A percentile compares a stretch with the other conserved stretches of the same genome.
phyloP scores from a whole-genome alignment of 2,888 invertebrate species.

The Cryptophagus acutangulus region DNA sequence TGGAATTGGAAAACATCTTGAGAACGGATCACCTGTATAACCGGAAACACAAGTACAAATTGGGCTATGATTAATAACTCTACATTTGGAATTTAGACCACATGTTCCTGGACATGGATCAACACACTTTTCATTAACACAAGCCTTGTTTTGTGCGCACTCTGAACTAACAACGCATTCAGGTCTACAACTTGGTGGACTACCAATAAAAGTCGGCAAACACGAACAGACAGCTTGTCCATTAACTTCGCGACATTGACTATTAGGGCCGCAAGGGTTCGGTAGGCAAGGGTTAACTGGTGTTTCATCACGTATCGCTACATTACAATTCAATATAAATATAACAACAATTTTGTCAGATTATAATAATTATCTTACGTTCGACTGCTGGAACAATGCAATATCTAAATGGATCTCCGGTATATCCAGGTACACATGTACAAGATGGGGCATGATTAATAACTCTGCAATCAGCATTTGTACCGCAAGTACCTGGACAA shows the following conservation, averaged over 20 bases:
- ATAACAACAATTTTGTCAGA: slow-evolving; percentile 2
- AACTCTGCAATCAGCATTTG: slow-evolving; percentile 62
- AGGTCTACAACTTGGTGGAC: slow-evolving; percentile 66
- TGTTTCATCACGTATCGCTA: slow-evolving; percentile 19
- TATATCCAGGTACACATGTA: slow-evolving; percentile 57
- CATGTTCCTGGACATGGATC: slow-evolving; percentile 71
- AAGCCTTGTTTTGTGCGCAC: slow-evolving; percentile 63
- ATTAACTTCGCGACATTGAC: slow-evolving; percentile 66
- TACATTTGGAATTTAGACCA: slow-evolving; percentile 67
- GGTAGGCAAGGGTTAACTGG: slow-evolving; percentile 59
- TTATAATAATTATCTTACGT: slow-evolving; percentile 42
- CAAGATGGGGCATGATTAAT: slow-evolving; percentile 64
- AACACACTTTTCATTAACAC: slow-evolving; percentile 62
- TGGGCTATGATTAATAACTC: slow-evolving; percentile 67
- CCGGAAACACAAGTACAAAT: slow-evolving; percentile 62
- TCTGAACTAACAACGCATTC: slow-evolving; percentile 70
- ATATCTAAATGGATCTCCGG: slow-evolving; percentile 62
- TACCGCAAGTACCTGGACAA: slow-evolving; percentile 65
- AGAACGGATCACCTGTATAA: slow-evolving; percentile 63
- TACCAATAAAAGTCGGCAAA: slow-evolving; percentile 58
- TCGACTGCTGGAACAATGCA: slow-evolving; percentile 41
- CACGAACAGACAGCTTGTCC: slow-evolving; percentile 70
- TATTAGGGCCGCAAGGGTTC: slow-evolving; percentile 72
- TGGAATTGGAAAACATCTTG: slow-evolving; percentile 52
- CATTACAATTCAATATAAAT: background rate